These are phyloP conservation scores for Brachyptera risi DNA, from an alignment of 2,888 invertebrate species.

Conservation along the genomic window DNA sequence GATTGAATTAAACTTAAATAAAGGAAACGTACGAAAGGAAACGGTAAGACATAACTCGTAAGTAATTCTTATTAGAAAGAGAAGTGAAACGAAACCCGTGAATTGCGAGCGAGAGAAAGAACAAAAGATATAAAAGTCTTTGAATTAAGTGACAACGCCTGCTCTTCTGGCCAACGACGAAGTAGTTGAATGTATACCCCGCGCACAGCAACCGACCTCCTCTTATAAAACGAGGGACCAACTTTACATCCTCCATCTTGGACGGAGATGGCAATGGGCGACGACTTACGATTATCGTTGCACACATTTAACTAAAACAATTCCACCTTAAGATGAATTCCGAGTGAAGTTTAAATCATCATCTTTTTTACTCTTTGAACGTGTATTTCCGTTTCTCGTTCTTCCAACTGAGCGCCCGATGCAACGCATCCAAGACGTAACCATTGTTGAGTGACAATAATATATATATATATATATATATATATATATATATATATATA, in stretches of 20 bases:
- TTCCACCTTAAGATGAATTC: too few species aligned
- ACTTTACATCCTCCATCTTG: conserved; percentile 3
- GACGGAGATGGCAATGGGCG: background rate
- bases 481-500: too few species aligned
- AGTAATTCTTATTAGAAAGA: conserved; percentile 14
- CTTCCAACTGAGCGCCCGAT: too few species aligned
- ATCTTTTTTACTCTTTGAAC: too few species aligned
- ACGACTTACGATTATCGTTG: background rate
- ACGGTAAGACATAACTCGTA: conserved; percentile 15
- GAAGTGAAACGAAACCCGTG: conserved; percentile 9
- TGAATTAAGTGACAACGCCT: conserved; percentile 14
- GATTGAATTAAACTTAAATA: conserved; percentile 21
- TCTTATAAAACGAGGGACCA: too few species aligned
- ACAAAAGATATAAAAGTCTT: conserved; percentile 18
- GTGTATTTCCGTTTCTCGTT: too few species aligned
- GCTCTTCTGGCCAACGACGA: background rate
- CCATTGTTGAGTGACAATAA: too few species aligned
- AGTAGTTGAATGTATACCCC: background rate
- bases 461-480: too few species aligned
- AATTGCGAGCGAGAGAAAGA: conserved; percentile 1
- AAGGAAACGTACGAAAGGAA: conserved; percentile 13
- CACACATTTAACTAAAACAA: conserved; percentile 1
- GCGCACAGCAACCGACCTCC: background rate
- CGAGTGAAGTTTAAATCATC: too few species aligned
- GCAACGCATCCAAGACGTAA: too few species aligned